These are phyloP conservation scores for Hecatera dysodea DNA, from an alignment of 2,888 invertebrate species.

Conservation along the genomic window DNA sequence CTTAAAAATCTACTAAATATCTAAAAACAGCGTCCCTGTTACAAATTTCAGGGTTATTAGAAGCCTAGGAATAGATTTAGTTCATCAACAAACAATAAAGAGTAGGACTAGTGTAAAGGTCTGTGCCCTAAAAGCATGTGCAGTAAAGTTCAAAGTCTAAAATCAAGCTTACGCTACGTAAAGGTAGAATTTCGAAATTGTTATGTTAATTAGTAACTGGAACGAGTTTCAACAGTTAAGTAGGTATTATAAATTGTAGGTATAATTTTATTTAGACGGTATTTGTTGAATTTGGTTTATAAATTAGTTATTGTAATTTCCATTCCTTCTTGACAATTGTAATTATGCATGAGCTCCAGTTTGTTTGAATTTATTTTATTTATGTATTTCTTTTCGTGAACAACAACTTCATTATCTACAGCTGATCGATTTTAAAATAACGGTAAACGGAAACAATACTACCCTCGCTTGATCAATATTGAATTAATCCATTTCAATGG, in stretches of 20 bases:
- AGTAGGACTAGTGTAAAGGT: constrained; percentile 54
- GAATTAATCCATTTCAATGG: constrained; percentile 17
- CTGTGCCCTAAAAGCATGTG: constrained; percentile 61
- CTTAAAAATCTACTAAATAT: constrained; percentile 38
- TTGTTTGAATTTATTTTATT: neutral
- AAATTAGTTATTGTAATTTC: constrained; percentile 3
- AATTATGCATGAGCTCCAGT: neutral
- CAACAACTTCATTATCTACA: neutral
- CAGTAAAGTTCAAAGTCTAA: constrained; percentile 53
- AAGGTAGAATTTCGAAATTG: constrained; percentile 40
- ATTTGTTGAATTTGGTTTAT: neutral
- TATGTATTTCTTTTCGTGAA: neutral
- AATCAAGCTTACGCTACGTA: constrained; percentile 41
- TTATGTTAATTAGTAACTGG: constrained; percentile 23
- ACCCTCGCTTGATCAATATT: constrained; percentile 14
- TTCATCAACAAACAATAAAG: constrained; percentile 28
- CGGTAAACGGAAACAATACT: neutral
- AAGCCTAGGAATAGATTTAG: constrained; percentile 45
- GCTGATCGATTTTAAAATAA: neutral
- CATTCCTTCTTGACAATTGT: neutral
- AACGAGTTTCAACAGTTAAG: constrained; percentile 15
- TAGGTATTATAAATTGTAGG: neutral
- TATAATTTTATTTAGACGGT: constrained; percentile 6
- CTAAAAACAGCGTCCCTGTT: constrained; percentile 49
- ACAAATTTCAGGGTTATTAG: constrained; percentile 35